These are phyloP conservation scores for Caenorhabditis panamensis DNA, from an alignment of 2,888 invertebrate genomes.

Conservation along the genomic window DNA sequence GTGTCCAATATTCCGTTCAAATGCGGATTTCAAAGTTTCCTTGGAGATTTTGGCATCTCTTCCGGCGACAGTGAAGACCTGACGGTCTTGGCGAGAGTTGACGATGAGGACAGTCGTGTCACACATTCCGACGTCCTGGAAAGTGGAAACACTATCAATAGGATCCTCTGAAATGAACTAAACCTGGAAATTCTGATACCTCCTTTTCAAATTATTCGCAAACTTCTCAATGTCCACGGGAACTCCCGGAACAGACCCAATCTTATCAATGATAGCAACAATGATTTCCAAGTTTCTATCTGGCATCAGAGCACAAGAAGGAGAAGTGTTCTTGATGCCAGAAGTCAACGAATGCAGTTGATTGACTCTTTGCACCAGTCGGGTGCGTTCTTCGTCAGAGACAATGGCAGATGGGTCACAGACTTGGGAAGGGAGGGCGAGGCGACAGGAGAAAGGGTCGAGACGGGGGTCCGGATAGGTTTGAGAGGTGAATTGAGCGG, in stretches of 20 bases:
- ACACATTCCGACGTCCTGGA: conserved; percentile 78
- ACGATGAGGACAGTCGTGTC: conserved; percentile 80
- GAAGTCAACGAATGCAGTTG: conserved; percentile 77
- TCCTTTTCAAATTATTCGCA: conserved; percentile 77
- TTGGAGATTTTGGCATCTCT: conserved; percentile 78
- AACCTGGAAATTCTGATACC: conserved; percentile 80
- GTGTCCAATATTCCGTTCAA: conserved; percentile 77
- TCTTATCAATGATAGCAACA: conserved; percentile 77
- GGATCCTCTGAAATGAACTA: not conserved
- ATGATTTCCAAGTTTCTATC: conserved; percentile 77
- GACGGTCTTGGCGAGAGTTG: conserved; percentile 79
- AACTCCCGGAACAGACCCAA: conserved; percentile 74
- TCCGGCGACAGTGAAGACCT: conserved; percentile 80
- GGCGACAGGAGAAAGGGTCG: conserved; percentile 73
- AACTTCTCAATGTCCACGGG: conserved; percentile 79
- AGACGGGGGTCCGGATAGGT: conserved; percentile 78
- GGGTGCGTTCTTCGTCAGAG: conserved; percentile 75
- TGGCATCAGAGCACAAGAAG: conserved; percentile 74
- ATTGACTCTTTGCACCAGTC: conserved; percentile 74
- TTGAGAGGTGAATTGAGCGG: conserved; percentile 76
- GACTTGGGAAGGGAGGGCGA: conserved; percentile 69
- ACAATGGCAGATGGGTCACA: conserved; percentile 80
- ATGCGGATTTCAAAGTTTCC: conserved; percentile 78
- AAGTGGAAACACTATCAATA: not conserved
- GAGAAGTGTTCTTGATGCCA: conserved; percentile 77